phyloP scores from a whole-genome alignment of 64 coral and sea anemone genomes.

The Hydrozoanthus tunicans region DNA sequence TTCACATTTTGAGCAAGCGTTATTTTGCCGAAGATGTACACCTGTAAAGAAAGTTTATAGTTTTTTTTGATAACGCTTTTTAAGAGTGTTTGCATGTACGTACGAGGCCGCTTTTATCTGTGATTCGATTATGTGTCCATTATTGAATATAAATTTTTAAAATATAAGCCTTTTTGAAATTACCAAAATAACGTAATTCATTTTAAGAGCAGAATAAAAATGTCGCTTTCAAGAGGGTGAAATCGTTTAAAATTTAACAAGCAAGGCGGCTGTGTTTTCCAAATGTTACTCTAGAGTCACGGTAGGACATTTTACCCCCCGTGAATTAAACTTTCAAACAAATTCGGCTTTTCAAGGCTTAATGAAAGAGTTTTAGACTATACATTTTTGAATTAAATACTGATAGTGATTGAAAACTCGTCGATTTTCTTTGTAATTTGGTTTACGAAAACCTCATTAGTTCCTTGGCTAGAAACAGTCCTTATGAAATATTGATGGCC shows the following conservation, averaged over 20 bases:
- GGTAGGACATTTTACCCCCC: conserved; percentile 7
- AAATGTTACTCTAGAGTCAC: conserved; percentile 50
- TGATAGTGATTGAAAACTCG: not conserved
- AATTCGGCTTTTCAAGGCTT: conserved; percentile 8
- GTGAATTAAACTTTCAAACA: not conserved
- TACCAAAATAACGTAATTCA: conserved; percentile 75
- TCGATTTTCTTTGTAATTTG: conserved; percentile 15
- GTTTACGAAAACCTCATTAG: conserved; percentile 33
- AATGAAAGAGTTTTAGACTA: not conserved
- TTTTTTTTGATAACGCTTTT: not conserved
- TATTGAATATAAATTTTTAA: conserved; percentile 83
- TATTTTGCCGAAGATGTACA: not conserved
- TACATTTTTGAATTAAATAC: not conserved
- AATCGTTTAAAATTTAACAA: conserved; percentile 70
- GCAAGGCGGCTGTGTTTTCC: conserved; percentile 38
- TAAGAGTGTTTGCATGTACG: not conserved
- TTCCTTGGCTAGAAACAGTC: conserved; percentile 25
- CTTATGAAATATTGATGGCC: conserved; percentile 48
- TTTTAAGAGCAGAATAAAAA: conserved; percentile 79
- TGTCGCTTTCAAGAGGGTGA: conserved; percentile 62
- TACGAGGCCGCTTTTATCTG: conserved; percentile 52
- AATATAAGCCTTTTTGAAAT: conserved; percentile 57
- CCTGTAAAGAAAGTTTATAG: not conserved
- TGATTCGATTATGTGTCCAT: conserved; percentile 80
- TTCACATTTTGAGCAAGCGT: not conserved